These are phyloP conservation scores for Telenomus remus DNA, from an alignment of 1,140 invertebrate species.

Conservation along the genomic window DNA sequence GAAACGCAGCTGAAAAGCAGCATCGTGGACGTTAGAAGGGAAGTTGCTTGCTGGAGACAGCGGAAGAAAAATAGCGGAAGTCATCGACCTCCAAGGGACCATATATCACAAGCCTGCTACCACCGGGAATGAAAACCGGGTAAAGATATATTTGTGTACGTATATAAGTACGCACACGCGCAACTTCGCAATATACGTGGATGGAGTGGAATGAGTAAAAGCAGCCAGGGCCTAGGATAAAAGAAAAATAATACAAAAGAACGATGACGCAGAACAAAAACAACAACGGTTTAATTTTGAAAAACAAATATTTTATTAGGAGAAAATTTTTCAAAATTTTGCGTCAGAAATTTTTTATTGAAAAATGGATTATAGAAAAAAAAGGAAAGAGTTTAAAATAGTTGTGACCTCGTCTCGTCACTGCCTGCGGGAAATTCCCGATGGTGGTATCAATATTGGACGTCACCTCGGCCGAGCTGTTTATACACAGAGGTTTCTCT, in stretches of 20 bases:
- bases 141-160: conserved; percentile 56
- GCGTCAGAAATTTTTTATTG: too few relatives aligned
- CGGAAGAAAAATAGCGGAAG: conserved; percentile 85
- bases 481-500: conserved; percentile 65
- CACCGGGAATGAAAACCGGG: conserved; percentile 61
- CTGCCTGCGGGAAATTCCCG: conserved; percentile 49
- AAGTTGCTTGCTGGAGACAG: conserved; percentile 77
- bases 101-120: conserved; percentile 79
- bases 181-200: conserved; percentile 29
- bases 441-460: conserved; percentile 56
- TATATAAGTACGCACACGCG: conserved; percentile 28
- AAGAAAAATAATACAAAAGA: conserved; percentile 49
- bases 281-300: neutral
- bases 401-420: conserved; percentile 61
- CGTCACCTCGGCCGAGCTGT: conserved; percentile 40
- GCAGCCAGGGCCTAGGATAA: conserved; percentile 53
- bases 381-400: too few relatives aligned
- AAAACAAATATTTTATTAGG: too few relatives aligned
- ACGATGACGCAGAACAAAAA: neutral
- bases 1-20: conserved; percentile 55
- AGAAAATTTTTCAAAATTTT: too few relatives aligned
- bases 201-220: conserved; percentile 66
- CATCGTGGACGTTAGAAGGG: conserved; percentile 68
- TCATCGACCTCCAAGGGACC: conserved; percentile 83
- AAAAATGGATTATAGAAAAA: neutral